A percentile compares a stretch with the other conserved stretches of the same genome.
These are phyloP conservation scores for Trachelus tabidus DNA, from an alignment of 2,888 invertebrate genomes.

Conservation along the genomic window DNA sequence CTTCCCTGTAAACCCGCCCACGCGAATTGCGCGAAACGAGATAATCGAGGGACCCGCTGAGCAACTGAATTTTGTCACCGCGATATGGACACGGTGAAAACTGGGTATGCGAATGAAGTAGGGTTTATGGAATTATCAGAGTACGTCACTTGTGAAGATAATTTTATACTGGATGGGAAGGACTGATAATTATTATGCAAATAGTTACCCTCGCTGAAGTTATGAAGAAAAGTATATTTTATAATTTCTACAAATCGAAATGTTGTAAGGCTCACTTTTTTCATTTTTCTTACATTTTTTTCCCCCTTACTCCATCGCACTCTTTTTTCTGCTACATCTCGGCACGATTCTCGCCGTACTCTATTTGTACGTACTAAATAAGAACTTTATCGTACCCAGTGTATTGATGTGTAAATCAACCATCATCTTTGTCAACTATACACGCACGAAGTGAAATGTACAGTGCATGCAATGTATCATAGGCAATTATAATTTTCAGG, in stretches of 20 bases:
- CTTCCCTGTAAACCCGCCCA: conserved; percentile 5
- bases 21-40: conserved; percentile 9
- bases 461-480: neutral
- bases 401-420: neutral
- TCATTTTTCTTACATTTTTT: conserved; percentile 8
- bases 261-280: conserved; percentile 26
- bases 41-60: neutral
- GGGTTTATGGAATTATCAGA: neutral
- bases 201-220: conserved; percentile 6
- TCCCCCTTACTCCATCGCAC: neutral
- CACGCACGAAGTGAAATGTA: neutral
- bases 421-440: conserved; percentile 17
- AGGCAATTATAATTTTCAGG: conserved; percentile 12
- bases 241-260: conserved; percentile 32
- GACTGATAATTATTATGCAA: neutral
- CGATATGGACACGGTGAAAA: neutral
- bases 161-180: neutral
- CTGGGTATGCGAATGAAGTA: neutral
- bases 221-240: conserved; percentile 35
- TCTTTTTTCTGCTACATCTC: neutral
- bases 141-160: neutral
- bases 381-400: conserved; percentile 13
- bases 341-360: neutral
- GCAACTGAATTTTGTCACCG: neutral
- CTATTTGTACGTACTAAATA: conserved; percentile 6